Evolutionary conservation across 2,888 invertebrate species (phyloP).

Genomic region (Ryuthela nishihirai): DNA sequence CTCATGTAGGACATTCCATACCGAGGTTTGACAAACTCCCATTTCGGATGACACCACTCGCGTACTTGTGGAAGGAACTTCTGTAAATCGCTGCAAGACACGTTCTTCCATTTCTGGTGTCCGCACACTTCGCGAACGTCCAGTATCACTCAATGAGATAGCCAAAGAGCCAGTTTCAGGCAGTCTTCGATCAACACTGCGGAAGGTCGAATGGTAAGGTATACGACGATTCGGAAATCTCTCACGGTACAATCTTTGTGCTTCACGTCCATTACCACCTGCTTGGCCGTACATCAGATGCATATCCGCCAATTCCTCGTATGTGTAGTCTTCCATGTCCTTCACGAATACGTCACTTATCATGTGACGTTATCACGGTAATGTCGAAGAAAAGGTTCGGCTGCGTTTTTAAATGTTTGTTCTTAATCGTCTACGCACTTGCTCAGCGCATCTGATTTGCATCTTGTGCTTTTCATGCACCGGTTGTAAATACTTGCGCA

Average conservation of each 20-base stretch:
- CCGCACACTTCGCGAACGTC: no score
- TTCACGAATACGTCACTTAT: background rate
- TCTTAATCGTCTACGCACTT: no score
- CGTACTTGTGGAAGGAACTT: conserved; percentile 9
- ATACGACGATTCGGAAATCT: conserved; percentile 2
- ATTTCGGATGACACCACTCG: background rate
- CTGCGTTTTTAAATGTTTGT: no score
- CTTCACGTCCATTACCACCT: background rate
- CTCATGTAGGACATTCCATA: conserved; percentile 2
- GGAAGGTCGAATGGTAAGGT: background rate
- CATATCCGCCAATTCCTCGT: no score
- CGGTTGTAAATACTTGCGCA: no score
- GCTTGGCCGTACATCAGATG: background rate
- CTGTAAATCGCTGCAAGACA: background rate
- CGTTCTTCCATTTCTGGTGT: background rate
- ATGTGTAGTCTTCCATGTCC: background rate
- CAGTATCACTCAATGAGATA: background rate
- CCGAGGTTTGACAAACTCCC: background rate
- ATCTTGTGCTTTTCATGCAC: no score
- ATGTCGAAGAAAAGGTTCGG: no score
- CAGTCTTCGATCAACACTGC: conserved; percentile 1
- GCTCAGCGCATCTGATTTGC: no score
- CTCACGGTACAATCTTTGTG: conserved; percentile 5
- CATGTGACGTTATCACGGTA: background rate
- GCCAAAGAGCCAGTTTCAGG: conserved; percentile 1